These are phyloP conservation scores for Euplagia quadripunctaria DNA, from an alignment of 2,888 invertebrate species.

Conservation along the genomic window DNA sequence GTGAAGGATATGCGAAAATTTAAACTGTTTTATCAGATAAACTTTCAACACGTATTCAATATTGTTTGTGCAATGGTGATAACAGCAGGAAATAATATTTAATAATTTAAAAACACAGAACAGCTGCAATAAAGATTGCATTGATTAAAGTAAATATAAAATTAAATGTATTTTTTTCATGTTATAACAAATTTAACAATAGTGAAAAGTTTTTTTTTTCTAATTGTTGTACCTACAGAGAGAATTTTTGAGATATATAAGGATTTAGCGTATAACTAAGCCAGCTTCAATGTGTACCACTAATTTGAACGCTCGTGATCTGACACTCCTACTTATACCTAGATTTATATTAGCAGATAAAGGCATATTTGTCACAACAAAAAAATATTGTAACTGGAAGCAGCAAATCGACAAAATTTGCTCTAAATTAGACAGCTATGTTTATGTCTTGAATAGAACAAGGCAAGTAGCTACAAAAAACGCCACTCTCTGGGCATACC, in stretches of 20 bases:
- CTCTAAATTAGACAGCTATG: too few species aligned
- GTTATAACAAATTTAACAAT: background rate
- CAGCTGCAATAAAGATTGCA: background rate
- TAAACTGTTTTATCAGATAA: slow-evolving; percentile 1
- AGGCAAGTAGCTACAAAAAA: too few species aligned
- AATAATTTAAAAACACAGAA: background rate
- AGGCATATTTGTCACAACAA: too few species aligned
- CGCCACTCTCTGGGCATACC: too few species aligned
- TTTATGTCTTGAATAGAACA: too few species aligned
- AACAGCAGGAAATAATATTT: background rate
- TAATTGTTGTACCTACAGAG: too few species aligned
- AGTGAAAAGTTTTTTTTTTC: background rate
- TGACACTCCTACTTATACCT: too few species aligned
- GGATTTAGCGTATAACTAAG: background rate
- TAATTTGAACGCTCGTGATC: too few species aligned
- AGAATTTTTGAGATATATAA: background rate
- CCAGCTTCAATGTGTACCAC: background rate
- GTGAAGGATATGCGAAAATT: background rate
- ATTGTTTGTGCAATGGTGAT: background rate
- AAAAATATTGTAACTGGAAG: too few species aligned
- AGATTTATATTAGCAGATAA: too few species aligned
- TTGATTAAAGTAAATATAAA: background rate
- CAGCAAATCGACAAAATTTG: too few species aligned
- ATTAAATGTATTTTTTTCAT: background rate
- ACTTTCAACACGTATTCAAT: background rate